Conservation (phyloP, 2,113 vertebrate genomes). For the Plestiodon gilberti region DNA sequence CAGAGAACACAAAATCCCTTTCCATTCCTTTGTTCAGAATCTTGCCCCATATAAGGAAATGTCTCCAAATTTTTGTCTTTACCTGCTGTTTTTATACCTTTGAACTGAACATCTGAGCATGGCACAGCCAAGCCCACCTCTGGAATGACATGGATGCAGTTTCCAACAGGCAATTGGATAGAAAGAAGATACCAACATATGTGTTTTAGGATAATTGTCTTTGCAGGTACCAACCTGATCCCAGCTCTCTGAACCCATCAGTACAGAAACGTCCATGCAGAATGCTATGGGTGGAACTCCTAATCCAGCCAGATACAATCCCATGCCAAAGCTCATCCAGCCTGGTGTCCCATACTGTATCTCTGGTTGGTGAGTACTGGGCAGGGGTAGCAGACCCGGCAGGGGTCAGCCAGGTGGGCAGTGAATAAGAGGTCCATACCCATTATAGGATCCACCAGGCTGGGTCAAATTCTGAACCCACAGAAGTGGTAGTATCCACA, state of each 20-base stretch:
- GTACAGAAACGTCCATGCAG: not conserved
- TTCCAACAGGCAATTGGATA: not conserved
- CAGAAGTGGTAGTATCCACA: no score
- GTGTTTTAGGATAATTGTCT: not conserved
- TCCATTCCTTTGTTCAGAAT: not conserved
- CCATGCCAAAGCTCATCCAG: constrained; percentile 70
- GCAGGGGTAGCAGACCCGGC: no score
- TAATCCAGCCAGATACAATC: constrained; percentile 61
- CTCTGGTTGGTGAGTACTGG: constrained; percentile 29
- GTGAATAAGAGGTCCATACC: no score
- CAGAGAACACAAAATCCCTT: not conserved
- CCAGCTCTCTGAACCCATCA: not conserved
- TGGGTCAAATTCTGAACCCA: no score
- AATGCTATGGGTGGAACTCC: constrained; percentile 45
- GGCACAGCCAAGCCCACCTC: not conserved
- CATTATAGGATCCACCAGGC: no score
- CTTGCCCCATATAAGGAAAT: not conserved
- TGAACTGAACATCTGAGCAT: not conserved
- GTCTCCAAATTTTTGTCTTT: not conserved
- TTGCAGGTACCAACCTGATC: constrained; percentile 75
- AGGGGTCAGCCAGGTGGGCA: no score
- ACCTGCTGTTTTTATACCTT: not conserved
- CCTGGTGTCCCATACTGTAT: constrained; percentile 69
- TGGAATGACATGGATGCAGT: not conserved
- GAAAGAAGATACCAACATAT: not conserved